Base-by-base conservation (phyloP, 1,140 invertebrate species). In the Papilio polyxenes region DNA sequence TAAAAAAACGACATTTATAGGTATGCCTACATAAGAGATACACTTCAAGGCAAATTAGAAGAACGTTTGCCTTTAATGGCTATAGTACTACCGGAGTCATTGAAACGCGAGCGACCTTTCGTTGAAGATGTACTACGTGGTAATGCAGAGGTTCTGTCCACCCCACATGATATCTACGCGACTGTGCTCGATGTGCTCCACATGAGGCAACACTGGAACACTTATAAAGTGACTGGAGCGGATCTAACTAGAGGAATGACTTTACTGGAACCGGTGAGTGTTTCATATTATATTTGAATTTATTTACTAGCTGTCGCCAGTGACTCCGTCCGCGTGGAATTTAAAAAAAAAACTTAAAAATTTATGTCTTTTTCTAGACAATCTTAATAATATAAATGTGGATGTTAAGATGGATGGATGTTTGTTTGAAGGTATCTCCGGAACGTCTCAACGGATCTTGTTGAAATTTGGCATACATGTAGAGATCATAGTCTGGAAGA, bases 21-120 rank as follows among this genome's bases (percentile, higher is more conserved):
- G 87, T 98, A 98, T 93, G 96, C 97, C 1, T 95, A 96, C 75
- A 96, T 98, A 10, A 96, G 98, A 1, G 96, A 97, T 85, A 98
- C 98, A 0, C 94, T 98, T 11, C 98, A 98, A 92, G 98, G 98
- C 1, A 98, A 98, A 93, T 96, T 98, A 83, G 98, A 99, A 90
- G 98, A 99, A 88, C 95, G 98, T 8, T 86, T 98, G 48, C 98
- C 98, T 0, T 97, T 98, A 84, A 98, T 99, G 91, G 96, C 97
- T 0, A 96, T 98, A 79, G 94, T 96, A 0, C 96, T 98, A 86
- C 98, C 98, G 0, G 92, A 95, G 9, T 96, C 95, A 89, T 96
- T 98, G 83, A 95, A 95, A 75, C 95, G 95, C 81, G 85, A 92
- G 15, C 95, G 97, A 87, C 96, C 96, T 0, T 87, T 94, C 53